Evolutionary conservation across 2,888 invertebrate genomes (phyloP), one percentile per base, ranked within the genome.

Genomic region (Eupithecia inturbata): DNA sequence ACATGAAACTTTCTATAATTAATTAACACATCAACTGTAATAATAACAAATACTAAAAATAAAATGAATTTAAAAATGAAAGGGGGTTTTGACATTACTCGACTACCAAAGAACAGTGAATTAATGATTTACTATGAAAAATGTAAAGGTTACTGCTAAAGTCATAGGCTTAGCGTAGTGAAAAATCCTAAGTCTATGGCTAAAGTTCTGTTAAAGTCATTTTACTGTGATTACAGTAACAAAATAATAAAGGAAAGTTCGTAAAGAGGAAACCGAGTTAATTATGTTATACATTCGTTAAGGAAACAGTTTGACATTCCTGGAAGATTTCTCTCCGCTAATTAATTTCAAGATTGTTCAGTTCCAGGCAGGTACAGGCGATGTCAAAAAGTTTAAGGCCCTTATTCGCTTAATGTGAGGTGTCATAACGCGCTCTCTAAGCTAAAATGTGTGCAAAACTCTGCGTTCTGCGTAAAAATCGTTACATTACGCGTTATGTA

Each of bases 251-350:
- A 66, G 63, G 67, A 77, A 77, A 80, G 77, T 80, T 57, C 73
- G 22, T 70, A 28, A 70, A 68, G 66, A 68, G 62, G 67, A 77
- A 74, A 74, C 77, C 76, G 76, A 78, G 77, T 78, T 80, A 22
- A 66, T 75, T 77, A 77, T 73, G 72, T 77, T 77, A 79, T 78
- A 80, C 76, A 78, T 78, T 80, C 76, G 78, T 77, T 77, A 57
- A 73, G 75, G 72, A 77, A 79, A 78, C 79, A 81, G 79, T 79
- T 78, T 79, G 78, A 78, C 77, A 78, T 75, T 73, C 72, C 71
- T 73, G 73, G 63, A 72, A 79, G 78, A 80, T 78, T 41, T 78
- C 73, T 67, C 77, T 79, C 70, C 71, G 70, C 63, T 79, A 76
- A 80, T 80, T 80, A 78, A 80, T 78, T 78, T 74, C 67, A 66